These are phyloP conservation scores for Plestiodon gilberti DNA, from an alignment of 2,113 vertebrate genomes.

Conservation along the genomic window DNA sequence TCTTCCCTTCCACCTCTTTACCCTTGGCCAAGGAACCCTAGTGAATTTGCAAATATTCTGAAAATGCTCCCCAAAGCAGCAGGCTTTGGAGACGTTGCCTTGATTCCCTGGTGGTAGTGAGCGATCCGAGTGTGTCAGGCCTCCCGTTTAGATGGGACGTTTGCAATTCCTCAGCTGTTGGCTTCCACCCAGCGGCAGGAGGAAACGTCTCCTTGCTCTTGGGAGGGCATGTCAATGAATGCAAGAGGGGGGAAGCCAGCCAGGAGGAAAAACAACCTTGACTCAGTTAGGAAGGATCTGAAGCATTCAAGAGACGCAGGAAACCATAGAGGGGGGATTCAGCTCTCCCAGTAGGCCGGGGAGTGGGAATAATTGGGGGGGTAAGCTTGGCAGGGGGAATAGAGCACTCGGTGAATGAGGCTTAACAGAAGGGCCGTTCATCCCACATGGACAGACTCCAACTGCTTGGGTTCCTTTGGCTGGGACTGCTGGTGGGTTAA, in stretches of 20 bases:
- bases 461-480: no score
- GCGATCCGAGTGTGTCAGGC: not conserved
- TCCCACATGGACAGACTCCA: not conserved
- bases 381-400: not conserved
- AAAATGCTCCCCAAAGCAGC: not conserved
- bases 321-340: not conserved
- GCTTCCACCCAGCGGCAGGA: not conserved
- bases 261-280: not conserved
- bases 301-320: not conserved
- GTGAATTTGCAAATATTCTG: not conserved
- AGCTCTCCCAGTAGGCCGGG: not conserved
- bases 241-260: not conserved
- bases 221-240: not conserved
- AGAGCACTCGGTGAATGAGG: not conserved
- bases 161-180: not conserved
- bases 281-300: not conserved
- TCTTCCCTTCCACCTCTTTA: no score
- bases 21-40: no score
- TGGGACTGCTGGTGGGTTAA: no score
- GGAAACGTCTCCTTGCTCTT: not conserved
- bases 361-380: no score
- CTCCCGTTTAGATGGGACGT: not conserved
- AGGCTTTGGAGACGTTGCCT: not conserved
- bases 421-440: not conserved
- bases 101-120: not conserved